Evolutionary conservation across 2,797 vertebrate species (phyloP).

Genomic region (Falco concolor): DNA sequence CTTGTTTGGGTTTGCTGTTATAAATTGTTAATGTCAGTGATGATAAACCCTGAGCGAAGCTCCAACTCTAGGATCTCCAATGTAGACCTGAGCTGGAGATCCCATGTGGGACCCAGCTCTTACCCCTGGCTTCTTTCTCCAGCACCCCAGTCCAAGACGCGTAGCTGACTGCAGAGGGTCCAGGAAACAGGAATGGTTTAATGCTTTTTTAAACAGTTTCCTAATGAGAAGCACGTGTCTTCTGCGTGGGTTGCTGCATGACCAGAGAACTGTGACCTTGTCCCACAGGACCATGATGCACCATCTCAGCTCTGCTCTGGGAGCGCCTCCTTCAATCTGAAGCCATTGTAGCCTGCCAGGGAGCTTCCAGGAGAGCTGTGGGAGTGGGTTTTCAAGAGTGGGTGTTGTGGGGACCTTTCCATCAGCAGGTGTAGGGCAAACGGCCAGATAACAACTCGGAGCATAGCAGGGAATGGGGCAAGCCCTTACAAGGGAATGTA

Average conservation of each 20-base stretch:
- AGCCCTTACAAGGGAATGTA: conserved; percentile 64
- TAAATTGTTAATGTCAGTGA: rapidly evolving
- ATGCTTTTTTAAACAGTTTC: background rate
- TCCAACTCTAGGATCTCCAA: background rate
- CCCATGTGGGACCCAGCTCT: background rate
- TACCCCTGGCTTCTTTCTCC: background rate
- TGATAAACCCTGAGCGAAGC: background rate
- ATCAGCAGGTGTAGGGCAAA: conserved; percentile 40
- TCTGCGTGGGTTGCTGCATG: background rate
- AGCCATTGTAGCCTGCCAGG: background rate
- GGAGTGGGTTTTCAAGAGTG: background rate
- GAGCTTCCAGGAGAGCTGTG: background rate
- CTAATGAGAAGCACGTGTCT: background rate
- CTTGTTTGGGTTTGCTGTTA: background rate
- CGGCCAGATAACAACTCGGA: background rate
- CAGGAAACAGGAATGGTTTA: background rate
- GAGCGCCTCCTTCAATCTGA: background rate
- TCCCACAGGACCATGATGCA: rapidly evolving
- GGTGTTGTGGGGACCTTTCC: background rate
- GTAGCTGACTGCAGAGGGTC: background rate
- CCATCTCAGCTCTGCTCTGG: background rate
- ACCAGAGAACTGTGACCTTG: background rate
- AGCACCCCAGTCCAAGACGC: background rate
- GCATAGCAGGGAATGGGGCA: conserved; percentile 37
- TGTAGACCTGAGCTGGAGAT: rapidly evolving